Base-by-base conservation (phyloP, 1,140 invertebrate genomes). In the Atta cephalotes region DNA sequence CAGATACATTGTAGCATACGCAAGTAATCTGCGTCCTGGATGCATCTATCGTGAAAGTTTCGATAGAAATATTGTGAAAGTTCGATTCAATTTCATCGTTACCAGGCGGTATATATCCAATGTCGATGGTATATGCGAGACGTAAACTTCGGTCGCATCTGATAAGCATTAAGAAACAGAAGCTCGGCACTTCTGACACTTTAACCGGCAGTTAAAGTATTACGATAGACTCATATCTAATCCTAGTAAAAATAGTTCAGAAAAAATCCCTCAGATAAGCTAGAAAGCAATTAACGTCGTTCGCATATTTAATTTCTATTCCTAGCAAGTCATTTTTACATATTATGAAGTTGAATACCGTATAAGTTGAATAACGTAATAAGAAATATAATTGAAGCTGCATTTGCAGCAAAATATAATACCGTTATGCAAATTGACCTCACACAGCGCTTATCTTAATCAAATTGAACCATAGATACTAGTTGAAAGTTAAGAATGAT, bases 21-120 rank as follows among this genome's bases (percentile, higher is more conserved):
- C 28, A 21, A 90, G 80, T 70, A 90, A 86, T 90, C 60, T 78
- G 31, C 76, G 58, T 21, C 45, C 60, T 21, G 28, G 63, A 88
- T 86, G 63, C 66, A 90, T 90, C 76, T 31, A 58, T 89, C 74
- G 63, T 9, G 39, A 66, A 90, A 90, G 76, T 90, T 90, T 90
- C 80, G 81, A 90, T 81, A 70, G 76, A 88, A 90, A 85, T 45
- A 28, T 81, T 53, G 68, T 10, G 12, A 60, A 89, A 89, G 74
- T 89, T 89, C 31, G 68, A 87, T 89, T 79, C 76, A 78, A 87
- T 89, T 82, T 87, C 49, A 53, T 56, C 51, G 45, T 60, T 63
- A 25, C 25, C 35, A 18, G 0, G 14, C 14, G 68, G 16, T 45
- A 14, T 45, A 14, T 31, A 60, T 6, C 6, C 25, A 16, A 31